Evolutionary conservation across 2,797 vertebrate species (phyloP).

Genomic region (Sebastes miniatus): DNA sequence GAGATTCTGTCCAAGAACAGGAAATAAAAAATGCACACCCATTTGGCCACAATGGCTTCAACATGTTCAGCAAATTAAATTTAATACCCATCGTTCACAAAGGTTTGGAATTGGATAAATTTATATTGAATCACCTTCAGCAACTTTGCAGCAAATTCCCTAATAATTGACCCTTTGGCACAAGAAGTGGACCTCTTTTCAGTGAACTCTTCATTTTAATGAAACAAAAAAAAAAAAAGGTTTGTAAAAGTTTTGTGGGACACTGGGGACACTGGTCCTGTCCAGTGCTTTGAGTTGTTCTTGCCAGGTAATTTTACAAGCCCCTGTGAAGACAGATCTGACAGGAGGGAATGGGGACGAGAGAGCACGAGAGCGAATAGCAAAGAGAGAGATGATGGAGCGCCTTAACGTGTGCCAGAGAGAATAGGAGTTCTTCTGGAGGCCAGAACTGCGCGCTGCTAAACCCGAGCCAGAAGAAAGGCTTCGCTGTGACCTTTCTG

Average conservation of each 20-base stretch:
- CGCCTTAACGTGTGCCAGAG: constrained; percentile 62
- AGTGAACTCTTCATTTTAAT: constrained; percentile 65
- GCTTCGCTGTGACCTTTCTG: constrained; percentile 57
- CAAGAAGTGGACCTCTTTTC: constrained; percentile 35
- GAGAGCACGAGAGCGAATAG: constrained; percentile 17
- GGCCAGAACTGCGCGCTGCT: constrained; percentile 52
- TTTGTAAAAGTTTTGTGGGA: constrained; percentile 63
- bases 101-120: constrained; percentile 41
- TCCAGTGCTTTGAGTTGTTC: constrained; percentile 62
- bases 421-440: constrained; percentile 65
- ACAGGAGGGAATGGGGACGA: constrained; percentile 49
- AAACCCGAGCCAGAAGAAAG: constrained; percentile 57
- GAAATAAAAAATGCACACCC: constrained; percentile 34
- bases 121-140: constrained; percentile 48
- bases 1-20: constrained; percentile 25
- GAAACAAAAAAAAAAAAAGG: constrained; percentile 53
- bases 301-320: constrained; percentile 76
- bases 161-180: constrained; percentile 54
- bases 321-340: constrained; percentile 67
- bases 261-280: constrained; percentile 51
- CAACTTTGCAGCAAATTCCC: constrained; percentile 32
- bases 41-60: constrained; percentile 22
- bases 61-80: constrained; percentile 46
- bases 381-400: constrained; percentile 64
- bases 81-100: constrained; percentile 31